A percentile compares a stretch with the other conserved stretches of the same genome.
Conservation (phyloP, 2,888 invertebrate species). For the Chesias legatella region DNA sequence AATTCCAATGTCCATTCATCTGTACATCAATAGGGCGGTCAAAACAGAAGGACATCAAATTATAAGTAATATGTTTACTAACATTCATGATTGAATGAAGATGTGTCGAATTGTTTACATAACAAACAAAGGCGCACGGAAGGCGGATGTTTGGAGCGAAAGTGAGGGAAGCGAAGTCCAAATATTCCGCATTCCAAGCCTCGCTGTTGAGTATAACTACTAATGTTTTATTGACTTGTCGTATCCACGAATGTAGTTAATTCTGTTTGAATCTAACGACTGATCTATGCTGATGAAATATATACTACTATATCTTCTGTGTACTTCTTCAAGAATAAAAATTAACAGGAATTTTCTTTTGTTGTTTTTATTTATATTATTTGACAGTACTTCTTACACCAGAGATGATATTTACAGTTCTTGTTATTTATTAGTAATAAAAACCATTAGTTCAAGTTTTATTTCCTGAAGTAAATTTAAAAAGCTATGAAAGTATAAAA, state of each 20-base stretch:
- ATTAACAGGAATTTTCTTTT: no score
- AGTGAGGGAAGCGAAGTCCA: slow-evolving; percentile 65
- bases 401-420: no score
- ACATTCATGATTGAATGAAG: slow-evolving; percentile 43
- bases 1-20: not conserved
- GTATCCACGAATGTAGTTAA: slow-evolving; percentile 3
- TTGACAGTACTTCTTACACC: no score
- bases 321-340: no score
- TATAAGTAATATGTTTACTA: slow-evolving; percentile 40
- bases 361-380: no score
- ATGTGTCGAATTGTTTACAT: slow-evolving; percentile 52
- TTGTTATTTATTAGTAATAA: no score
- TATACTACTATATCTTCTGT: no score
- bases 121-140: slow-evolving; percentile 49
- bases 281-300: no score
- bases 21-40: slow-evolving; percentile 29
- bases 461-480: no score
- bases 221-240: slow-evolving; percentile 20
- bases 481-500: not conserved
- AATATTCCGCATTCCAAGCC: slow-evolving; percentile 69
- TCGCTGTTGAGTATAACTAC: slow-evolving; percentile 26
- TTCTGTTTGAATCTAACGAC: not conserved
- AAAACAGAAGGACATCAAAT: slow-evolving; percentile 35
- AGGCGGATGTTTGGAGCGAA: slow-evolving; percentile 74
- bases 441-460: no score